A percentile compares a stretch with the other conserved stretches of the same genome.
These are phyloP conservation scores for Pygmarrhopalites habei DNA, from an alignment of 1,140 invertebrate genomes.

Conservation along the genomic window DNA sequence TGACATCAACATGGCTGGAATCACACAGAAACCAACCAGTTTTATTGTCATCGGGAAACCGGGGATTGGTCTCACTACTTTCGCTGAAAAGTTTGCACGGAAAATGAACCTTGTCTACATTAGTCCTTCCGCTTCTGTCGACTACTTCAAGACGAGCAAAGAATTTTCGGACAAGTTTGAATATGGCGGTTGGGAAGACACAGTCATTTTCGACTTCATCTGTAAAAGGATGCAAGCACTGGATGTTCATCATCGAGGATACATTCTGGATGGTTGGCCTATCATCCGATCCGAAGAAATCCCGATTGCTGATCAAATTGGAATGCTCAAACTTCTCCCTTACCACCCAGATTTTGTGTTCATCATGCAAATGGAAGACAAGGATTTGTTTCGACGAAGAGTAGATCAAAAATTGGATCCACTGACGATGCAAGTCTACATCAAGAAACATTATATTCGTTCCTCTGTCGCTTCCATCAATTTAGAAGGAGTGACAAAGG, in stretches of 20 bases:
- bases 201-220: constrained; percentile 16
- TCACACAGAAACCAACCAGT: constrained; percentile 13
- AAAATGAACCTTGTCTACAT: constrained; percentile 28
- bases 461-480: not conserved
- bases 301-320: constrained; percentile 13
- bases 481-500: not conserved
- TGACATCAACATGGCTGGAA: constrained; percentile 8
- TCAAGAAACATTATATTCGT: not conserved
- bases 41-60: constrained; percentile 33
- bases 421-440: constrained; percentile 14
- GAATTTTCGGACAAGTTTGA: not conserved
- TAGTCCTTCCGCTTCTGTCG: constrained; percentile 15
- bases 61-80: constrained; percentile 23
- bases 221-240: constrained; percentile 16
- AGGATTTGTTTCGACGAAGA: constrained; percentile 28
- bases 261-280: constrained; percentile 31
- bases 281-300: constrained; percentile 22
- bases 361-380: constrained; percentile 34
- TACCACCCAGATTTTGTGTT: constrained; percentile 23
- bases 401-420: constrained; percentile 28
- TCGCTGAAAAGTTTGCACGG: constrained; percentile 23
- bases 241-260: constrained; percentile 33
- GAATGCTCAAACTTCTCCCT: constrained; percentile 16
- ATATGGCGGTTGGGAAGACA: constrained; percentile 5
- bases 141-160: constrained; percentile 12